Conservation (phyloP, 2,113 vertebrate species). For the Garra rufa region DNA sequence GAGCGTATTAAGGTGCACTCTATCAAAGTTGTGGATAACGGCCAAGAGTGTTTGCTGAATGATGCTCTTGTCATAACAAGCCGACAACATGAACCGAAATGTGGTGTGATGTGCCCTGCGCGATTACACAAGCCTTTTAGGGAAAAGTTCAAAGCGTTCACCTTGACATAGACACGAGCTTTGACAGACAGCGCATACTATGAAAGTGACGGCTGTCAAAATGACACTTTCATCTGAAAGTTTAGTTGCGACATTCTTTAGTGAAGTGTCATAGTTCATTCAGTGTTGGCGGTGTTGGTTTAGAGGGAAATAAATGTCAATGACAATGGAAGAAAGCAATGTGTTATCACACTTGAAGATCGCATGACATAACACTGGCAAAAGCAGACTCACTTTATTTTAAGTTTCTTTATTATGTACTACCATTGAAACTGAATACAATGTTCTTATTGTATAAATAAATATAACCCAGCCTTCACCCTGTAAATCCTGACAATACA, state of each 20-base stretch:
- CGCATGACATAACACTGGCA: not conserved
- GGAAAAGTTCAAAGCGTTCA: conserved; percentile 51
- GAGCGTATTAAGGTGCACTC: conserved; percentile 1
- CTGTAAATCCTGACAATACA: too few relatives aligned
- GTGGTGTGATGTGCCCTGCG: not conserved
- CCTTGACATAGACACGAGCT: conserved; percentile 25
- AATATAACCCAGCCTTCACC: too few relatives aligned
- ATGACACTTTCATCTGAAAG: conserved; percentile 47
- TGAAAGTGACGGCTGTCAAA: conserved; percentile 46
- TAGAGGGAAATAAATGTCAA: not conserved
- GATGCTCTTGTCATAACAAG: conserved; percentile 39
- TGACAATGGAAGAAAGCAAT: not conserved
- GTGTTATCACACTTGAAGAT: not conserved
- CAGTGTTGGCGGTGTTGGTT: not conserved
- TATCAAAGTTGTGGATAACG: conserved; percentile 25
- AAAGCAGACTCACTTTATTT: not conserved
- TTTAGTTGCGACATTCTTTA: conserved; percentile 31
- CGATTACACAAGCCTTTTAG: conserved; percentile 38
- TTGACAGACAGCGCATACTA: conserved; percentile 48
- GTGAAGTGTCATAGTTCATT: conserved; percentile 1
- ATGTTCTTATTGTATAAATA: too few relatives aligned
- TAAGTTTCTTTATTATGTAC: not conserved
- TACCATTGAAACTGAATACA: not conserved
- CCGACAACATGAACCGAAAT: conserved; percentile 15
- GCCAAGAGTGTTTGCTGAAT: conserved; percentile 17